Evolutionary conservation across 2,888 invertebrate species (phyloP), one percentile per base, ranked within the genome.

Genomic region (Chrysolina americana): DNA sequence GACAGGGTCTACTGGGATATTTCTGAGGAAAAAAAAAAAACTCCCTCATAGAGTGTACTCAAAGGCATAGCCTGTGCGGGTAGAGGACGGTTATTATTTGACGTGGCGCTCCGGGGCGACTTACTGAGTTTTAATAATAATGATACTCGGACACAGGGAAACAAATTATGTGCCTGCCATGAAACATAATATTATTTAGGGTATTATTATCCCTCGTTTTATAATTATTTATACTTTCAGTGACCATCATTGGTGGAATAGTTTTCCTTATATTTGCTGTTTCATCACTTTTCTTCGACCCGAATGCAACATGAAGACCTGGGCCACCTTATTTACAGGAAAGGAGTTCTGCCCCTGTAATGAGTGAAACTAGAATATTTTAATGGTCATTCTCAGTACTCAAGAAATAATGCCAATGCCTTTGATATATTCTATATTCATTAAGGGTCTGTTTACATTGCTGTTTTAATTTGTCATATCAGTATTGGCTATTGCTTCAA

Each of bases 201-300:
- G 4, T 36, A 36, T 8, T 36, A 48, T 5, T n/a, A 19, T 10
- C 23, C 53, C 9, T 23, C 10, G 11, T 41, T n/a, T 65, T 13
- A 44, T 17, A 41, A 21, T 56, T 36, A 70, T 64, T 77, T 79
- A 82, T 85, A 83, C 85, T 92, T 93, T 79, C 92, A 97, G 99
- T 99, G 77, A 99, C 99, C 72, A 92, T 99, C 84, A 94, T 98
- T 84, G 99, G 99, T 81, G 99, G 98, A 85, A 89, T 98, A 71
- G 98, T 98, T 81, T 99, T 99, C 90, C 90, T 99, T 77, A 89
- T 97, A 79, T 99, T 99, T 89, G 98, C 99, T 0, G 88, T 97
- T 72, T 97, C 97, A 78, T 96, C 98, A 8, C 90, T 99, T 68
- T 92, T 98, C 87, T 93, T 97, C 82, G 94, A 94, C 73, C 96